Evolutionary conservation across 2,113 vertebrate genomes (phyloP), one percentile per base, ranked within the genome.

Genomic region (Atherinomorus stipes): DNA sequence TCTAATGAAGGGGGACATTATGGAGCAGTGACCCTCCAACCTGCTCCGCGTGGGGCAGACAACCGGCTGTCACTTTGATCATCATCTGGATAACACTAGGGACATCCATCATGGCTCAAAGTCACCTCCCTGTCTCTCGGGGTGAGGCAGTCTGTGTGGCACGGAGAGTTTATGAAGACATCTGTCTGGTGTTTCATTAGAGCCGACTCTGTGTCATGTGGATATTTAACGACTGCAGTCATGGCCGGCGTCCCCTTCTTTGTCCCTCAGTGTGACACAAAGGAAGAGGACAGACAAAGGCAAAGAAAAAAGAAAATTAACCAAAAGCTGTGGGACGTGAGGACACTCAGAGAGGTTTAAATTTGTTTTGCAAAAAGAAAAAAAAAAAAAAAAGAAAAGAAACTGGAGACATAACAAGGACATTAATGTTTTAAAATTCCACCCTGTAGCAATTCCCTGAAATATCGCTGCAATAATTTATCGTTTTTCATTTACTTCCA

Each of bases 121-220:
- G 88, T 92, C 88, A 90, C 86, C 89, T 34, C 31, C 78, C 69
- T 52, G 19, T 82, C 73, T 71, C 78, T 84, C 65, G 44, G 63
- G 11, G 60, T 52, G 83, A 75, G 73, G 74, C 62, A 6, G 80
- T 19, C 73, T 60, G 69, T 52, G 58, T 72, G 72, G 57, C 53
- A 25, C 63, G 1, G 69, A 67, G 62, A 74, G 51, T 85, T 87
- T 76, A 88, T 81, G 78, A 86, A 85, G 87, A 88, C 87, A 84
- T 89, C 83, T 81, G 89, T 81, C 59, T 70, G 78, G 63, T 86
- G 87, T 89, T 91, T 90, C 80, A 91, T 91, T 86, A 90, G 76
- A 69, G 66, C 71, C 25, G 72, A 72, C 82, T 82, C 69, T 11
- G 8, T 64, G 78, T 74, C 76, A 64, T 64, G 73, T 26, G 64